A percentile compares a stretch with the other conserved stretches of the same genome.
Conservation (phyloP, 2,113 vertebrate species). For the Rhabdomys dilectus region DNA sequence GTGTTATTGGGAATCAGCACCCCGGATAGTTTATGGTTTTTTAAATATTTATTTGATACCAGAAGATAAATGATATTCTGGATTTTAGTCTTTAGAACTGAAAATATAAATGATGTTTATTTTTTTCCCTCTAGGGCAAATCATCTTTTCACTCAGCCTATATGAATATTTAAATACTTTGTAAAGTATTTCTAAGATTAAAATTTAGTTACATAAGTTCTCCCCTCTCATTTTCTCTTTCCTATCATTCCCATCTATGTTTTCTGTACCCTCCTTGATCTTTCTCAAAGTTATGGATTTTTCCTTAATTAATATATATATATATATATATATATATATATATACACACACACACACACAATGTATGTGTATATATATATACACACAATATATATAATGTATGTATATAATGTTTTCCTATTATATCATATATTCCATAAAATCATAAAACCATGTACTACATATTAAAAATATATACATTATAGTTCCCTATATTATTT, state of each 20-base stretch:
- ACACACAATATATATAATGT: too few relatives aligned
- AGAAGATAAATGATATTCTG: neutral
- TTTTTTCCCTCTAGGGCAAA: neutral
- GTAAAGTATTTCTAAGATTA: too few relatives aligned
- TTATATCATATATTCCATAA: too few relatives aligned
- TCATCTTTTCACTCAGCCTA: neutral
- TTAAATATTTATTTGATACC: neutral
- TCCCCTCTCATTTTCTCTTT: neutral
- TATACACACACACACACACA: too few relatives aligned
- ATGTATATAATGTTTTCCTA: too few relatives aligned
- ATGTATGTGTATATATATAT: too few relatives aligned
- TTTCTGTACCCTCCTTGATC: too few relatives aligned
- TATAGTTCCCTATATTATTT: too few relatives aligned
- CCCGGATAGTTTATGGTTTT: neutral
- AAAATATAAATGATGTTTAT: neutral
- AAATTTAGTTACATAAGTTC: neutral
- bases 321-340: neutral
- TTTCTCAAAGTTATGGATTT: neutral
- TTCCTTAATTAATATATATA: neutral
- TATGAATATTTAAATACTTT: neutral
- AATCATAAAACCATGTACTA: too few relatives aligned
- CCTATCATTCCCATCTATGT: neutral
- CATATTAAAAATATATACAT: too few relatives aligned
- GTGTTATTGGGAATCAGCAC: neutral
- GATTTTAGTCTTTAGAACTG: neutral